A percentile compares a stretch with the other conserved stretches of the same genome.
phyloP scores from a whole-genome alignment of 2,113 vertebrate species.

The Pyrgilauda ruficollis region DNA sequence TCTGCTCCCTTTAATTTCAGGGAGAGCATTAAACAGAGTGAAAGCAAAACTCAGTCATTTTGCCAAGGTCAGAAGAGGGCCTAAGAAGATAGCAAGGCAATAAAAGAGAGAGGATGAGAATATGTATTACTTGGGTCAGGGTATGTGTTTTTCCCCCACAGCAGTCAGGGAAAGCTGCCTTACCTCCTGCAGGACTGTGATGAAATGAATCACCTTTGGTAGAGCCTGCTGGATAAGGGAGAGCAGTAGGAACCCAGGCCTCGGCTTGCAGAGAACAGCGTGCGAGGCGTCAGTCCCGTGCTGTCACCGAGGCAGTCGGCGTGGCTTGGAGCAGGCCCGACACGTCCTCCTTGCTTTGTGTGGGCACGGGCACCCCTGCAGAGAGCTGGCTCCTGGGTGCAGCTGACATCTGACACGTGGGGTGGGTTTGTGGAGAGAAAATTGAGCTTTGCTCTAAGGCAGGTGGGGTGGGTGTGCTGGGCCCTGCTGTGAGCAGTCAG shows the following conservation, averaged over 20 bases:
- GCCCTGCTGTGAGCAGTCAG: background rate
- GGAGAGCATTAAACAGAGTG: background rate
- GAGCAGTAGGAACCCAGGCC: background rate
- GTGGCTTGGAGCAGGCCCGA: background rate
- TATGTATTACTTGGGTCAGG: background rate
- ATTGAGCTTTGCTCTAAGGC: background rate
- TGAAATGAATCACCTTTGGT: background rate
- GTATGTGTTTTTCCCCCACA: background rate
- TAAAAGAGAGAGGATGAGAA: background rate
- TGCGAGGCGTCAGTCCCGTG: accelerated
- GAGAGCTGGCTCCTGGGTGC: background rate
- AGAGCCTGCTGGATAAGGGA: background rate
- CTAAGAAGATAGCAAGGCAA: background rate
- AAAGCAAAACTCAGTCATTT: background rate
- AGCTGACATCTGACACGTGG: background rate
- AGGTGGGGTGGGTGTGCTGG: background rate
- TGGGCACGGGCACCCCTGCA: background rate
- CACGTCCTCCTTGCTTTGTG: background rate
- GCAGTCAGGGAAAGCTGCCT: background rate
- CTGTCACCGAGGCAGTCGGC: background rate
- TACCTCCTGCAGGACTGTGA: background rate
- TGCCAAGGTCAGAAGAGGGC: background rate
- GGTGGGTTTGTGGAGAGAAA: background rate
- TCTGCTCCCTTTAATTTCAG: background rate
- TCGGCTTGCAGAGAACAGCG: background rate